Evolutionary conservation across 2,113 vertebrate genomes (phyloP), one percentile per base, ranked within the genome.

Genomic region (Glaucidium brasilianum): DNA sequence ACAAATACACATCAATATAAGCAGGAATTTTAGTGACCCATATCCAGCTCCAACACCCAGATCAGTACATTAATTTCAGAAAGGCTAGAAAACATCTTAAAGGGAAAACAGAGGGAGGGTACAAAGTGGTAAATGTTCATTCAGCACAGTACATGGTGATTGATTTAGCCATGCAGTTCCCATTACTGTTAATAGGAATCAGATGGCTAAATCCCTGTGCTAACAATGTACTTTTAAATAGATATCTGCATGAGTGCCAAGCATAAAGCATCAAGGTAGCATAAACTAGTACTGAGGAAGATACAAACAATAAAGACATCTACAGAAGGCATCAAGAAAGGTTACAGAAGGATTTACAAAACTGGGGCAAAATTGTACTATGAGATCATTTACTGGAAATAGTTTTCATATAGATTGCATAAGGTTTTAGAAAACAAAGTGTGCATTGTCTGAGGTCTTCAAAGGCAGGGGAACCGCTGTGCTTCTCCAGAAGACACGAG

Each of bases 171-270:
- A 88, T 96, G 84, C 81, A 96, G 69, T 88, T 91, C 87, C 66
- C 92, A 96, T 96, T 95, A 97, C 69, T 85, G 69, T 64, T 97
- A 96, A 96, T 93, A 96, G 87, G 92, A 97, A 96, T 96, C 93
- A 96, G 93, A 96, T 92, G 94, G 91, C 52, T 67, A 89, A 68
- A 95, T 91, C 87, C 49, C 77, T 92, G 39, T 72, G 84, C 81
- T 96, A 92, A 94, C 96, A 96, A 91, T 64, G 60, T 78, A 59
- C 37, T 95, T 95, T 92, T 94, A 92, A 95, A 97, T 66, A 90
- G 90, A 53, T 91, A 93, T 32, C 74, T 88, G 69, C 66, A 53
- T 49, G 25, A 20, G 2, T 75, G 80, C 84, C 84, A 93, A 90
- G 84, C 49, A 85, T 30, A 76, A 89, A 90, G 53, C 77, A 85